Conservation (phyloP, 2,113 vertebrate species). For the Ictidomys tridecemlineatus region DNA sequence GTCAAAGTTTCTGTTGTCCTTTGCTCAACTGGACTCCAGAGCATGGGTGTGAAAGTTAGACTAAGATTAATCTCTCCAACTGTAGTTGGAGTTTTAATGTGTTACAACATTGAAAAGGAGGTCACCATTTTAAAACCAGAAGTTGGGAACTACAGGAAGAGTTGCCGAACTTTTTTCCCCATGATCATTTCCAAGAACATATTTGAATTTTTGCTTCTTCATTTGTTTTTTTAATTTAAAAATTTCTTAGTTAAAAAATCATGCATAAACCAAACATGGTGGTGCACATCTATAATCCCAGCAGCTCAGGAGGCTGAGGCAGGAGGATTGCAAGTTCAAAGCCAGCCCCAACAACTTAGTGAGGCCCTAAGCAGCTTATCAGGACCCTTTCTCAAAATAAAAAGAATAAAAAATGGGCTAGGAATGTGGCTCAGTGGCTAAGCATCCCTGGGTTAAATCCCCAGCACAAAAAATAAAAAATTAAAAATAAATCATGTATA, state of each 20-base stretch:
- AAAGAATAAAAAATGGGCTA: too few relatives aligned
- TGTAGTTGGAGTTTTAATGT: not conserved
- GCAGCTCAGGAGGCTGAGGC: too few relatives aligned
- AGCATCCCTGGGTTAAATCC: too few relatives aligned
- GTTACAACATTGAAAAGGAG: constrained; percentile 19
- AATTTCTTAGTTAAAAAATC: not conserved
- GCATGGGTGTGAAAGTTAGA: not conserved
- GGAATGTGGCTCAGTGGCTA: too few relatives aligned
- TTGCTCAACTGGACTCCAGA: not conserved
- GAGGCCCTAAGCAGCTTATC: too few relatives aligned
- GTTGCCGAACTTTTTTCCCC: not conserved
- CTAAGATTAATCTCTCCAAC: not conserved
- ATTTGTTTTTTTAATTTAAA: not conserved
- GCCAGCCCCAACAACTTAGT: too few relatives aligned
- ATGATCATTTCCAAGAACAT: constrained; percentile 26
- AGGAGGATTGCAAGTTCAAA: too few relatives aligned
- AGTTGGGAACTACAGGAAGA: not conserved
- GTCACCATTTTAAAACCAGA: not conserved
- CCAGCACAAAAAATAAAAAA: too few relatives aligned
- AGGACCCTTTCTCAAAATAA: too few relatives aligned
- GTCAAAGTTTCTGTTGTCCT: constrained; percentile 49
- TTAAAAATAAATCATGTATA: not conserved
- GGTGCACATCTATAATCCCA: too few relatives aligned
- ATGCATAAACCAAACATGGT: too few relatives aligned
- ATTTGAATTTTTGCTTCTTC: constrained; percentile 11